Conservation (phyloP, 2,797 vertebrate species). For the Anas acuta region DNA sequence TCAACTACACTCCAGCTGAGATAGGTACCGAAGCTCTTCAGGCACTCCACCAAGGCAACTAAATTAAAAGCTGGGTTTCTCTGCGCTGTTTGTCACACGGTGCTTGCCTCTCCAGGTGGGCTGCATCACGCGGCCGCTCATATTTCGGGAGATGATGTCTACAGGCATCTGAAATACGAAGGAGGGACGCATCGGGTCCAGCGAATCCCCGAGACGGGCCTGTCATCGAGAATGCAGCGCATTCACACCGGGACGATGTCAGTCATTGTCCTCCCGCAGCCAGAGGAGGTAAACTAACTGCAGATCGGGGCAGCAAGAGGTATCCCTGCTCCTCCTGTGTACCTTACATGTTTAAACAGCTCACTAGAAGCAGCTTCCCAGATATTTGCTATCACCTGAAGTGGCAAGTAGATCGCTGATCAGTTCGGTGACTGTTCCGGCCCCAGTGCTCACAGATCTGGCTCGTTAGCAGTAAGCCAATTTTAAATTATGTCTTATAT, state of each 20-base stretch:
- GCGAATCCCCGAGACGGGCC: constrained; percentile 91
- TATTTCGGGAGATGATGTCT: constrained; percentile 86
- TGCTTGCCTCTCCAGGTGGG: constrained; percentile 81
- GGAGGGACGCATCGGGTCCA: constrained; percentile 94
- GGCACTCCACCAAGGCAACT: not conserved
- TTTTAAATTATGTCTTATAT: not conserved
- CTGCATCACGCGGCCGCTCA: constrained; percentile 91
- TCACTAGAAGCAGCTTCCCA: not conserved
- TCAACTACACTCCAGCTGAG: constrained; percentile 87
- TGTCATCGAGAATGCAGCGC: constrained; percentile 95
- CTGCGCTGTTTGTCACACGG: not conserved
- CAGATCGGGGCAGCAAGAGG: too few relatives aligned
- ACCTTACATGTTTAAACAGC: not conserved
- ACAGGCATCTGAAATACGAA: constrained; percentile 89
- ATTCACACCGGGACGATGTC: constrained; percentile 98
- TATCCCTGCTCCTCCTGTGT: not conserved
- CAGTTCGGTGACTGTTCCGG: not conserved
- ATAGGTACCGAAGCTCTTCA: constrained; percentile 78
- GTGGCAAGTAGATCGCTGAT: not conserved
- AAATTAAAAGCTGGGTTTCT: not conserved
- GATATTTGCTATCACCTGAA: not conserved
- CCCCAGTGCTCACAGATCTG: not conserved
- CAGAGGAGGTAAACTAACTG: constrained; percentile 82
- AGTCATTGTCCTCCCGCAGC: constrained; percentile 91
- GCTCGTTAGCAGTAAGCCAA: not conserved